Conservation (phyloP, 2,113 vertebrate species). For the Sinocyclocheilus anshuiensis region DNA sequence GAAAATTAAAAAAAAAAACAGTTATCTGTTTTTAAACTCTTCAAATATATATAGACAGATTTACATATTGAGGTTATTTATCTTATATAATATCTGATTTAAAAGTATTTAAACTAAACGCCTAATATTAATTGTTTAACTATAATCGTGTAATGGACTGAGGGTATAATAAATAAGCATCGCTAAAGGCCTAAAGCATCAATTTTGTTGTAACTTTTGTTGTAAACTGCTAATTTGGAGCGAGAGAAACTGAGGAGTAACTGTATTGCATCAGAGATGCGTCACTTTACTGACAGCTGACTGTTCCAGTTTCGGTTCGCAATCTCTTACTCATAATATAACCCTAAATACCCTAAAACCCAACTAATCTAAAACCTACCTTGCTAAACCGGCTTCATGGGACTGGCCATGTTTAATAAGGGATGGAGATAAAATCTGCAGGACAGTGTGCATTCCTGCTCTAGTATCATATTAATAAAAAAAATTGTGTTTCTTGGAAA, state of each 20-base stretch:
- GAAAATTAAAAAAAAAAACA: too few species aligned
- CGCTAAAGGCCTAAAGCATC: too few species aligned
- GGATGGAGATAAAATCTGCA: not conserved
- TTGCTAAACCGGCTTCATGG: not conserved
- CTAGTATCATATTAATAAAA: not conserved
- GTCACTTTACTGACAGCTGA: not conserved
- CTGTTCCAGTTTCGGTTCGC: not conserved
- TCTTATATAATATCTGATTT: too few species aligned
- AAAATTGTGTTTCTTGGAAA: not conserved
- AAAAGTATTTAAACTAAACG: too few species aligned
- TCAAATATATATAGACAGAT: too few species aligned
- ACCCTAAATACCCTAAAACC: not conserved
- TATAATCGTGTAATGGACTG: not conserved
- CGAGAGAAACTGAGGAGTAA: not conserved
- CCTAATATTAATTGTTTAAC: too few species aligned
- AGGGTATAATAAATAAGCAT: not conserved
- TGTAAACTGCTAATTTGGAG: not conserved
- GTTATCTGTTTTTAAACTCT: too few species aligned
- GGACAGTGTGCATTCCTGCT: not conserved
- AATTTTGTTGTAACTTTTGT: not conserved
- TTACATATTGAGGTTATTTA: too few species aligned
- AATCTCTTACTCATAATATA: not conserved
- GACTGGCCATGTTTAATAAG: not conserved
- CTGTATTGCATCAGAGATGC: not conserved
- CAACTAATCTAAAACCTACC: too few species aligned